phyloP scores from a whole-genome alignment of 2,113 vertebrate species.

The Plecotus auritus region DNA sequence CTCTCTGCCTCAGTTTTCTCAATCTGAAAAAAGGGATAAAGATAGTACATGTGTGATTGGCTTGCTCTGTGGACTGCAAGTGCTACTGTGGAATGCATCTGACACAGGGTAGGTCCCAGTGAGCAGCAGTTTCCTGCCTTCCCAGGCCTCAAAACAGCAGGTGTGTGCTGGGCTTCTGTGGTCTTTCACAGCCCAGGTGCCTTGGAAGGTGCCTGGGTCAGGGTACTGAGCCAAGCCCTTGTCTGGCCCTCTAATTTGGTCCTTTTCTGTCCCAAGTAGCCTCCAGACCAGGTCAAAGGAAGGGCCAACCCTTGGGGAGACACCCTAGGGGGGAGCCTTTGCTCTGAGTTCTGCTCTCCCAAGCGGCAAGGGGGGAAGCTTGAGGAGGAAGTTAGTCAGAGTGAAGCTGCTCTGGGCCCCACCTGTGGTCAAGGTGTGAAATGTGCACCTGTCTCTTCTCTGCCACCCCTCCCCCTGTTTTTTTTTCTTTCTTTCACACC shows the following conservation, averaged over 20 bases:
- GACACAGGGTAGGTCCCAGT: neutral
- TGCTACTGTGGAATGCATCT: neutral
- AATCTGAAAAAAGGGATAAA: neutral
- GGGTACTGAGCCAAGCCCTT: neutral
- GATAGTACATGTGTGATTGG: neutral
- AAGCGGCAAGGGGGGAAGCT: slow-evolving; percentile 11
- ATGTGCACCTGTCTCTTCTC: slow-evolving; percentile 68
- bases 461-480: slow-evolving; percentile 61
- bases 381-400: slow-evolving; percentile 74
- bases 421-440: slow-evolving; percentile 76
- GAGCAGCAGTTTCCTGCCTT: neutral
- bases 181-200: neutral
- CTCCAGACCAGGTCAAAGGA: neutral
- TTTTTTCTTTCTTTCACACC: slow-evolving; percentile 70
- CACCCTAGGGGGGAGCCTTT: neutral
- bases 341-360: neutral
- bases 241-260: neutral
- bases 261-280: neutral
- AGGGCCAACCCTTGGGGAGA: neutral
- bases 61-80: neutral
- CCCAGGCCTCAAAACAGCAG: neutral
- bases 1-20: slow-evolving; percentile 13
- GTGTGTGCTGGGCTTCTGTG: neutral
- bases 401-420: slow-evolving; percentile 57
- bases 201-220: neutral